These are phyloP conservation scores for Diploscapter pachys DNA, from an alignment of 1,140 invertebrate species.

Conservation along the genomic window DNA sequence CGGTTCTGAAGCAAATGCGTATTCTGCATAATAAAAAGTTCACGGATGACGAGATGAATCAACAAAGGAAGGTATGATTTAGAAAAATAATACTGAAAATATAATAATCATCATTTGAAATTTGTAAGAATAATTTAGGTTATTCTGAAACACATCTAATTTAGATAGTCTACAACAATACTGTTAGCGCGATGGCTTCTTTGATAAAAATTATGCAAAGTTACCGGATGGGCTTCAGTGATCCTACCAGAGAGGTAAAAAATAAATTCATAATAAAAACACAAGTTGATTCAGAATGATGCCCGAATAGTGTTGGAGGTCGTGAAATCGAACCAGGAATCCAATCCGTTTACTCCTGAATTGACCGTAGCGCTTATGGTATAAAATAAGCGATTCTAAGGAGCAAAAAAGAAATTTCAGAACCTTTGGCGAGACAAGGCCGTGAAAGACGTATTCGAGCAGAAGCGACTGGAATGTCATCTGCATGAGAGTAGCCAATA, in stretches of 20 bases:
- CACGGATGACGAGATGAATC: conserved; percentile 81
- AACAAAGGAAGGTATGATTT: conserved; percentile 71
- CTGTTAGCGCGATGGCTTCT: conserved; percentile 60
- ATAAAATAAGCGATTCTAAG: background rate
- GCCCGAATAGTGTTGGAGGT: conserved; percentile 38
- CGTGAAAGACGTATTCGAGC: conserved; percentile 42
- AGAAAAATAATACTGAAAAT: background rate
- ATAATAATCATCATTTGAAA: background rate
- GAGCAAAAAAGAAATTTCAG: background rate
- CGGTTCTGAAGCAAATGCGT: conserved; percentile 58
- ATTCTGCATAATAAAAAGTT: conserved; percentile 91
- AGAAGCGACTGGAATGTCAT: conserved; percentile 13
- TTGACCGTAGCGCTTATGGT: conserved; percentile 43
- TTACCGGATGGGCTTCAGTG: conserved; percentile 15
- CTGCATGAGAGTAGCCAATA: conserved; percentile 10
- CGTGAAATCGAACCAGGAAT: conserved; percentile 49
- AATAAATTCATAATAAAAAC: conserved; percentile 5
- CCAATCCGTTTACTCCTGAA: conserved; percentile 48
- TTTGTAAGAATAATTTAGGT: background rate
- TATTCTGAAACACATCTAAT: background rate
- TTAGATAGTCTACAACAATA: conserved; percentile 80
- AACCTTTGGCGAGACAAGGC: conserved; percentile 60
- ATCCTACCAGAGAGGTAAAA: conserved; percentile 30
- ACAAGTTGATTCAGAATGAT: conserved; percentile 20
- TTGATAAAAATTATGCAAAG: conserved; percentile 35